Evolutionary conservation across 2,888 invertebrate genomes (phyloP).

Genomic region (Drepanosiphum platanoidis): DNA sequence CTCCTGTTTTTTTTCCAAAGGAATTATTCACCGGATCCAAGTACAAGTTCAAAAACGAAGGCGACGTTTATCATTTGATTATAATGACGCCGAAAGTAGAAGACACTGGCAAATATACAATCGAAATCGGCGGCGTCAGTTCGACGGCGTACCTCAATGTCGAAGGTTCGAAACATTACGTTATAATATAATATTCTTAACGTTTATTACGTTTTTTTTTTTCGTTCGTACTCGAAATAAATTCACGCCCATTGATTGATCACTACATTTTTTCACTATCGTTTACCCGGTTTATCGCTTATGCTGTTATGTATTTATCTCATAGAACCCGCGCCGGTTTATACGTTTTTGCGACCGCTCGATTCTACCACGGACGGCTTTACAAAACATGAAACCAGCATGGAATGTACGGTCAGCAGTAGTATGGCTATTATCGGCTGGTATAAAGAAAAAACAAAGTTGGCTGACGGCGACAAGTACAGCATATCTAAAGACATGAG

Average conservation of each 20-base stretch:
- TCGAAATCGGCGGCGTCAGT: conserved; percentile 90
- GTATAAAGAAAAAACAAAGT: conserved; percentile 83
- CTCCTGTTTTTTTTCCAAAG: conserved; percentile 72
- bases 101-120: conserved; percentile 95
- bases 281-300: too few species aligned
- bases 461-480: conserved; percentile 82
- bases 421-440: conserved; percentile 94
- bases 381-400: conserved; percentile 85
- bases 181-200: neutral
- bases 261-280: too few species aligned
- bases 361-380: conserved; percentile 90
- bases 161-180: too few species aligned
- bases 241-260: neutral
- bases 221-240: too few species aligned
- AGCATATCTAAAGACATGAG: conserved; percentile 92
- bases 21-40: conserved; percentile 96
- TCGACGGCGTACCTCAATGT: conserved; percentile 93
- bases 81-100: conserved; percentile 93
- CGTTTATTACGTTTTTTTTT: too few species aligned
- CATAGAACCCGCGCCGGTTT: conserved; percentile 93
- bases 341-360: conserved; percentile 89
- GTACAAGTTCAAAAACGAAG: conserved; percentile 94
- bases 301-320: conserved; percentile 28
- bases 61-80: conserved; percentile 88
- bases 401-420: conserved; percentile 95